Evolutionary conservation across 2,888 invertebrate species (phyloP), one percentile per base, ranked within the genome.

Genomic region (Dendrolimus houi): DNA sequence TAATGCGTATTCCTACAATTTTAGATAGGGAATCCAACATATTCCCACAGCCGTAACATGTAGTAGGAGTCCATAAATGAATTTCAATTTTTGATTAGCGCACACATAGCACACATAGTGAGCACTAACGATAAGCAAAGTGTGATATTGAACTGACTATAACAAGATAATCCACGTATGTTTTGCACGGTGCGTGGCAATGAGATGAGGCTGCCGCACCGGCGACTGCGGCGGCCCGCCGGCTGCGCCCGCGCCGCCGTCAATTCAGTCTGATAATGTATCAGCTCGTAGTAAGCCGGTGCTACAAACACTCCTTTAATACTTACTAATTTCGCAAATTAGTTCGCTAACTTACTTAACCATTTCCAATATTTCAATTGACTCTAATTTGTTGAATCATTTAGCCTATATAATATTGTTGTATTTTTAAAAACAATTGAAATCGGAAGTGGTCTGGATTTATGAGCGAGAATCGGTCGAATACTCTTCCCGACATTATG

Each of bases 401-500:
- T 47, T 40, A 52, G 52, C 1, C 1, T 47, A 47, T 9, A 47
- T 29, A 40, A 55, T 29, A 17, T 13, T 52, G 9, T 55, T 42
- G 29, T 40, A 6, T 42, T 17, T 9, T 47, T 40, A 14, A 41
- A 41, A 41, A 41, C 52, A 59, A 60, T 59, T 58, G 53, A 63
- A 55, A 52, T 53, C 59, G 41, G 56, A 58, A 66, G 62, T 69
- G 67, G 62, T 70, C 62, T 60, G 64, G 56, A 74, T 76, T 69
- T 72, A 82, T 86, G 85, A 85, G 80, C 67, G 83, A 84, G 68
- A 66, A 80, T 76, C 61, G 83, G 74, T 75, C 67, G 57, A 77
- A 75, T 57, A 71, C 75, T 54, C 71, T 86, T 66, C 72, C 85
- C 57, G 77, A 82, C 76, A 84, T 79, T 64, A 86, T 90, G 87